Evolutionary conservation across 2,113 vertebrate species (phyloP).

Genomic region (Gymnorhina tibicen): DNA sequence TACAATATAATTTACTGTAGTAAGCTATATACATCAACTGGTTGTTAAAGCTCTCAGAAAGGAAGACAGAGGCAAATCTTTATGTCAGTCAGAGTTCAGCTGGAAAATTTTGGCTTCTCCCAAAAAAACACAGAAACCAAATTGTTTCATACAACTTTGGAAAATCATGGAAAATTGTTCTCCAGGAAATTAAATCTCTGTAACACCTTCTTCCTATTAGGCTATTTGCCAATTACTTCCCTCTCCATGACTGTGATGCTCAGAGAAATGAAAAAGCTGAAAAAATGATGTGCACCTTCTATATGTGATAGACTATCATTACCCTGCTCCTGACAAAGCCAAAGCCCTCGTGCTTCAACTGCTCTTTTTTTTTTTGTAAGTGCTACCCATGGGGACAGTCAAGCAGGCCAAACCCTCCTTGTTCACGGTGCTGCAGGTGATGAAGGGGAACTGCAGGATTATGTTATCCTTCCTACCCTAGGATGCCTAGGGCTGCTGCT

Average conservation of each 20-base stretch:
- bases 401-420: neutral
- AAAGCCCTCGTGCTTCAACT: neutral
- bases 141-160: neutral
- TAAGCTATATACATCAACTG: neutral
- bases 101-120: neutral
- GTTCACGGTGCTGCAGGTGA: fast-evolving
- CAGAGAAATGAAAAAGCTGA: neutral
- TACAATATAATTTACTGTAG: neutral
- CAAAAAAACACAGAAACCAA: neutral
- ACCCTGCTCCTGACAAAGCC: neutral
- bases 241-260: neutral
- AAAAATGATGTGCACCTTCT: neutral
- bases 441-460: neutral
- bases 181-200: slow-evolving; percentile 16
- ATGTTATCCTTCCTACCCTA: neutral
- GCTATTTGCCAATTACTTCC: neutral
- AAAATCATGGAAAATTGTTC: neutral
- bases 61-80: neutral
- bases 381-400: neutral
- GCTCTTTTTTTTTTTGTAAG: neutral
- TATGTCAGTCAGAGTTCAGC: neutral
- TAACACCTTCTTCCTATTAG: neutral
- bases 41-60: neutral
- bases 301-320: neutral
- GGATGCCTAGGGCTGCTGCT: neutral